A percentile compares a stretch with the other conserved stretches of the same genome.
phyloP scores from a whole-genome alignment of 2,888 invertebrate species.

The Gymnosoma rotundatum region DNA sequence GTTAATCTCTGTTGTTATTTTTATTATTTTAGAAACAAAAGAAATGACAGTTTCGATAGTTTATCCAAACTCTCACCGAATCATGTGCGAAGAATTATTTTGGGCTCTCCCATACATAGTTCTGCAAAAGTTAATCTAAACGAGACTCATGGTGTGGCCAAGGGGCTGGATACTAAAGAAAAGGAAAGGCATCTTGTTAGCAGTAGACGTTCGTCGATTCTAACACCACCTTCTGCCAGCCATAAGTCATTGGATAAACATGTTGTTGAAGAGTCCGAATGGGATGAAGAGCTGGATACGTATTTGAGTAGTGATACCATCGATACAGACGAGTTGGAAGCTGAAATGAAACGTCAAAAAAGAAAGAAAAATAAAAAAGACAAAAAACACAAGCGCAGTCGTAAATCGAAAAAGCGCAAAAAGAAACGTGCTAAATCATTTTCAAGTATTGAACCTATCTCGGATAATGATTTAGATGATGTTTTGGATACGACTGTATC shows the following conservation, averaged over 20 bases:
- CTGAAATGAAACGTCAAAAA: conserved; percentile 84
- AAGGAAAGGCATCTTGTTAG: conserved; percentile 57
- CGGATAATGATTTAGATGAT: conserved; percentile 83
- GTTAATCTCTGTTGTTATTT: no score
- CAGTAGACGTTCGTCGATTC: conserved; percentile 59
- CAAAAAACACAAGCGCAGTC: conserved; percentile 89
- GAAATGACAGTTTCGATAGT: conserved; percentile 76
- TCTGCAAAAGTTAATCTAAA: conserved; percentile 56
- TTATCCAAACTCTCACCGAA: conserved; percentile 77
- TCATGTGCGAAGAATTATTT: conserved; percentile 76
- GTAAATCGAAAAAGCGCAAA: conserved; percentile 88
- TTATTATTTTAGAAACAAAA: conserved; percentile 73
- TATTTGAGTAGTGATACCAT: conserved; percentile 77
- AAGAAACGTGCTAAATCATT: conserved; percentile 86
- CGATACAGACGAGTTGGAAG: conserved; percentile 83
- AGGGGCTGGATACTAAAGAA: conserved; percentile 53
- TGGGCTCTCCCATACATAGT: conserved; percentile 77
- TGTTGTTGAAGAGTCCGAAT: conserved; percentile 76
- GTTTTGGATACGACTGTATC: conserved; percentile 68
- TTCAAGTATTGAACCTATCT: conserved; percentile 87
- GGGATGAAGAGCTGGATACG: conserved; percentile 75
- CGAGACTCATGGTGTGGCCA: conserved; percentile 37
- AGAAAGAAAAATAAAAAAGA: conserved; percentile 82
- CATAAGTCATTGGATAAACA: conserved; percentile 58
- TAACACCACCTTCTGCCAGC: conserved; percentile 55